Percentiles rank a stretch among this genome's conserved stretches.
Conservation (phyloP, 2,888 invertebrate species). For the Altica lythri region DNA sequence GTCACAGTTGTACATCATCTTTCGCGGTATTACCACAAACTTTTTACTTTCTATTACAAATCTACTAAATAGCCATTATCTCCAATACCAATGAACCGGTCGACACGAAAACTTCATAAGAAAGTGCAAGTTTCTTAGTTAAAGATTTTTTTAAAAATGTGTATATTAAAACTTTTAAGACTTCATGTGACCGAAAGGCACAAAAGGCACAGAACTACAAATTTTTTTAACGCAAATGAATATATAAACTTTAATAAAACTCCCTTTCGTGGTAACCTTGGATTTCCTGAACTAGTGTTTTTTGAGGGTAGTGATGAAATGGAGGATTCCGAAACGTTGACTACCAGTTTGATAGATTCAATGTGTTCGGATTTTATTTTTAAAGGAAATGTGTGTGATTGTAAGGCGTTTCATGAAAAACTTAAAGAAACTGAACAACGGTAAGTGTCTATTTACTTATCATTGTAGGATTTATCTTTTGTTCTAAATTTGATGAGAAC, state of each 20-base stretch:
- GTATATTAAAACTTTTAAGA: slow-evolving; percentile 63
- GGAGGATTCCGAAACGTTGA: slow-evolving; percentile 35
- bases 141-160: slow-evolving; percentile 55
- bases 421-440: slow-evolving; percentile 31
- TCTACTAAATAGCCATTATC: neutral
- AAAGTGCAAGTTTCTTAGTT: slow-evolving; percentile 22
- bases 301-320: slow-evolving; percentile 30
- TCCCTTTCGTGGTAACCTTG: slow-evolving; percentile 33
- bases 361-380: slow-evolving; percentile 38
- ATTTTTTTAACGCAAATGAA: slow-evolving; percentile 38
- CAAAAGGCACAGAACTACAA: slow-evolving; percentile 44
- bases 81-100: neutral
- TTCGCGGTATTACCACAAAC: slow-evolving; percentile 29
- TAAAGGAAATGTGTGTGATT: slow-evolving; percentile 37
- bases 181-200: slow-evolving; percentile 60
- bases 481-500: too few relatives aligned
- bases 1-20: slow-evolving; percentile 33
- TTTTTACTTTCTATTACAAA: slow-evolving; percentile 23
- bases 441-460: slow-evolving; percentile 21
- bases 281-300: slow-evolving; percentile 43
- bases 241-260: slow-evolving; percentile 33
- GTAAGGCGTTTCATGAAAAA: slow-evolving; percentile 36
- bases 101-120: slow-evolving; percentile 3
- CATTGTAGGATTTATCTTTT: neutral
- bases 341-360: slow-evolving; percentile 35